A percentile compares a stretch with the other conserved stretches of the same genome.
Evolutionary conservation across 2,113 vertebrate genomes (phyloP).

Genomic region (Pachycephala philippinensis): DNA sequence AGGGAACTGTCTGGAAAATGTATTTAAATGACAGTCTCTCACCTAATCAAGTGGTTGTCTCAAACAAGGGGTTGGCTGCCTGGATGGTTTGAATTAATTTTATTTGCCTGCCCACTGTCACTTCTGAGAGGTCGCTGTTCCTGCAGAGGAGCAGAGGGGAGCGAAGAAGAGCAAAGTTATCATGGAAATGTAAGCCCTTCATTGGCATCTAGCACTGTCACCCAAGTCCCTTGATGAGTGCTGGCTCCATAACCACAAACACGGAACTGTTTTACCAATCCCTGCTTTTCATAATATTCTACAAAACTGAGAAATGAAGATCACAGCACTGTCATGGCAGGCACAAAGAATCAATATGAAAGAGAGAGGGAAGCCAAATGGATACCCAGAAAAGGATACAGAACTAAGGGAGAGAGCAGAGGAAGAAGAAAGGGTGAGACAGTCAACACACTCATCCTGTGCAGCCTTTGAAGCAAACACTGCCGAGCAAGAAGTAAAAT

Average conservation of each 20-base stretch:
- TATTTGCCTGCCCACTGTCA: background rate
- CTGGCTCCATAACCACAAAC: background rate
- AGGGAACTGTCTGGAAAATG: background rate
- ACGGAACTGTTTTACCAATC: background rate
- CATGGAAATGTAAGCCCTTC: background rate
- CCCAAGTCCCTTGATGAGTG: background rate
- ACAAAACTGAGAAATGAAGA: background rate
- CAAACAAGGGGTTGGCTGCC: background rate
- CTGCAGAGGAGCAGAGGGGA: background rate
- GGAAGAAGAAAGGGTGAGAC: background rate
- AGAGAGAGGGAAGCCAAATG: background rate
- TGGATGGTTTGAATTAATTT: background rate
- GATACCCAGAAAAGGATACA: background rate
- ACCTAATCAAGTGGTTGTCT: background rate
- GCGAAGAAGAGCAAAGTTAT: background rate
- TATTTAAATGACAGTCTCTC: background rate
- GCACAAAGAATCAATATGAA: background rate
- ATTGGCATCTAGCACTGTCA: background rate
- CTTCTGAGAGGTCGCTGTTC: background rate
- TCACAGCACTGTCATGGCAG: background rate
- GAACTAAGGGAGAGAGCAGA: background rate
- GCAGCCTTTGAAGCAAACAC: background rate
- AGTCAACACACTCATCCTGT: background rate
- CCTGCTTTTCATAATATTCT: background rate
- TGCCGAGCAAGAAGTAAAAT: background rate